Conservation (phyloP, 2,113 vertebrate species). For the Sylvilagus bachmani region DNA sequence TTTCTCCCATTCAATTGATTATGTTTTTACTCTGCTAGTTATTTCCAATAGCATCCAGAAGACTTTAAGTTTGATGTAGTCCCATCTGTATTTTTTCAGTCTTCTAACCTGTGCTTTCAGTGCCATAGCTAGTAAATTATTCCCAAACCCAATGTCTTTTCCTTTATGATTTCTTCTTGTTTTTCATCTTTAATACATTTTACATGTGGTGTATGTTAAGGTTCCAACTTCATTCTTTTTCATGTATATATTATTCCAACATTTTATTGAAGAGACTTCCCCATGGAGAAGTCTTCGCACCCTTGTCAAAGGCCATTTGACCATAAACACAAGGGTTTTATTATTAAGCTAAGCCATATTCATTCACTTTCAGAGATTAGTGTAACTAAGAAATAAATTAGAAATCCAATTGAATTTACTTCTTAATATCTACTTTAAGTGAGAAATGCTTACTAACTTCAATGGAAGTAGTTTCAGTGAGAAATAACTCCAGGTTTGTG, state of each 20-base stretch:
- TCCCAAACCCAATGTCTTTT: neutral
- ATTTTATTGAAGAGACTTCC: neutral
- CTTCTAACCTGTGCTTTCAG: neutral
- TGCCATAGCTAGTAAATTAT: neutral
- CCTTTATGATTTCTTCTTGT: neutral
- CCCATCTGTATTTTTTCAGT: slow-evolving; percentile 6
- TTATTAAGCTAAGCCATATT: slow-evolving; percentile 29
- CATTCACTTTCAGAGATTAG: slow-evolving; percentile 33
- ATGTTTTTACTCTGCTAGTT: neutral
- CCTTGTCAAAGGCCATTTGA: neutral
- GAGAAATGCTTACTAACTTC: neutral
- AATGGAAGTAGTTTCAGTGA: neutral
- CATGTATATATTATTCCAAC: neutral
- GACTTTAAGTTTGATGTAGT: neutral
- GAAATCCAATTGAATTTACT: neutral
- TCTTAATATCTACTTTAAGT: neutral
- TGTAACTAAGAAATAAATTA: neutral
- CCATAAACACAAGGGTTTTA: neutral
- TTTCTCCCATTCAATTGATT: neutral
- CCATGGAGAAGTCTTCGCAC: neutral
- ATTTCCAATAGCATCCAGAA: neutral
- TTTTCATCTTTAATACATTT: neutral
- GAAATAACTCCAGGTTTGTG: slow-evolving; percentile 8
- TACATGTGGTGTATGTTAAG: neutral
- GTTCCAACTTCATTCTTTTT: neutral